phyloP scores from a whole-genome alignment of 2,888 invertebrate genomes.

The Malachius bipustulatus region DNA sequence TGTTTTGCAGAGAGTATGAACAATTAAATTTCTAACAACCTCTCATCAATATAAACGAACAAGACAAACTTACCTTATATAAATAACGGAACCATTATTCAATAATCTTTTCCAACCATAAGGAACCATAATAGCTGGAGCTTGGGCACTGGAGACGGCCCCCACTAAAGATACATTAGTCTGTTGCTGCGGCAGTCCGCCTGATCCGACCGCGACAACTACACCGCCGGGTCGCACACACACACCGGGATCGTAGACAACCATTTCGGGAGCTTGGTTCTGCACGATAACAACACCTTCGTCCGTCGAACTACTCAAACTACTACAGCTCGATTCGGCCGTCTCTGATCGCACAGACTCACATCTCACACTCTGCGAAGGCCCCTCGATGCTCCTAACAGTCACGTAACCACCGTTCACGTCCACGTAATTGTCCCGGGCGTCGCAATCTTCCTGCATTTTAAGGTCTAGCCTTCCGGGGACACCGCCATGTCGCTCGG shows the following conservation, averaged over 20 bases:
- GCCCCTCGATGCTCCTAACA: slow-evolving; percentile 33
- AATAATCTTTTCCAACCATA: slow-evolving; percentile 67
- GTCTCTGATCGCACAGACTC: slow-evolving; percentile 48
- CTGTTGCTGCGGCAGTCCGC: slow-evolving; percentile 20
- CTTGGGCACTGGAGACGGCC: slow-evolving; percentile 23
- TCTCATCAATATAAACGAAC: too few species aligned
- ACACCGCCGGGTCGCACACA: slow-evolving; percentile 33
- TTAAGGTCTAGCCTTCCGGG: slow-evolving; percentile 25
- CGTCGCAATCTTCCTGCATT: slow-evolving; percentile 28
- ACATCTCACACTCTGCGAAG: slow-evolving; percentile 36
- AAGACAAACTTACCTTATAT: slow-evolving; percentile 54
- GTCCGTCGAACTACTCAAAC: slow-evolving; percentile 40
- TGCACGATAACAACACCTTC: slow-evolving; percentile 30
- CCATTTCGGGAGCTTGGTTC: slow-evolving; percentile 29
- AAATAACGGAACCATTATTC: slow-evolving; percentile 60
- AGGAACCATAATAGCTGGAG: slow-evolving; percentile 44
- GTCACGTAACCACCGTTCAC: slow-evolving; percentile 29
- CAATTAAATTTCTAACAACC: too few species aligned
- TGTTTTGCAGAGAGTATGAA: too few species aligned
- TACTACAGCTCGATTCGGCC: slow-evolving; percentile 45
- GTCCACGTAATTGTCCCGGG: slow-evolving; percentile 26
- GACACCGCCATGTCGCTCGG: slow-evolving; percentile 25
- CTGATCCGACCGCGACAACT: slow-evolving; percentile 31
- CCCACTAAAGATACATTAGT: slow-evolving; percentile 17
- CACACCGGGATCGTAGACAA: slow-evolving; percentile 38